phyloP scores from a whole-genome alignment of 1,140 invertebrate species.

The Ectropis grisescens region DNA sequence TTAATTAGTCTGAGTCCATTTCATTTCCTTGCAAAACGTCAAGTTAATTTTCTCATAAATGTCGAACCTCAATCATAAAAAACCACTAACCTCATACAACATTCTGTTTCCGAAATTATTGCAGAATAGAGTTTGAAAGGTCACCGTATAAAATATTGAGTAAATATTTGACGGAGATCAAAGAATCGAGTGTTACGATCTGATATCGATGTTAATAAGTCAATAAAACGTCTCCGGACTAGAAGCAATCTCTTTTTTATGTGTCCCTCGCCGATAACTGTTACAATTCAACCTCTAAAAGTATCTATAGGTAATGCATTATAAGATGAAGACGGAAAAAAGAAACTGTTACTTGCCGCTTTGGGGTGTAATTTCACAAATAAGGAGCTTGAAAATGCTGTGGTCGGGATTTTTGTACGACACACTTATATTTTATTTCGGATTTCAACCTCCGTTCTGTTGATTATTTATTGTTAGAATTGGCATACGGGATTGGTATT shows the following conservation, averaged over 20 bases:
- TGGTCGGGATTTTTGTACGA: too few species aligned
- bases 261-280: conserved; percentile 55
- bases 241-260: conserved; percentile 67
- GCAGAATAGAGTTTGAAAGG: background rate
- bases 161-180: conserved; percentile 55
- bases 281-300: conserved; percentile 44
- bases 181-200: conserved; percentile 63
- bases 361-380: background rate
- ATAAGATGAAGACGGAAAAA: conserved; percentile 4
- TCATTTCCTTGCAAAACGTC: too few species aligned
- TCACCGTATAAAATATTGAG: conserved; percentile 11
- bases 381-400: too few species aligned
- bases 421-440: too few species aligned
- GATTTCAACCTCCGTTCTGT: too few species aligned
- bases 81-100: too few species aligned
- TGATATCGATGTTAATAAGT: conserved; percentile 68
- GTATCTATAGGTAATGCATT: conserved; percentile 28
- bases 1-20: too few species aligned
- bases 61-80: too few species aligned
- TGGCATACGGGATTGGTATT: too few species aligned
- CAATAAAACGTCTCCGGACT: conserved; percentile 63
- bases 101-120: too few species aligned
- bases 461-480: too few species aligned
- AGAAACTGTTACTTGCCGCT: background rate
- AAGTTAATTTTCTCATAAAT: too few species aligned